These are phyloP conservation scores for Harmothoe impar DNA, from an alignment of 2,888 invertebrate species.

Conservation along the genomic window DNA sequence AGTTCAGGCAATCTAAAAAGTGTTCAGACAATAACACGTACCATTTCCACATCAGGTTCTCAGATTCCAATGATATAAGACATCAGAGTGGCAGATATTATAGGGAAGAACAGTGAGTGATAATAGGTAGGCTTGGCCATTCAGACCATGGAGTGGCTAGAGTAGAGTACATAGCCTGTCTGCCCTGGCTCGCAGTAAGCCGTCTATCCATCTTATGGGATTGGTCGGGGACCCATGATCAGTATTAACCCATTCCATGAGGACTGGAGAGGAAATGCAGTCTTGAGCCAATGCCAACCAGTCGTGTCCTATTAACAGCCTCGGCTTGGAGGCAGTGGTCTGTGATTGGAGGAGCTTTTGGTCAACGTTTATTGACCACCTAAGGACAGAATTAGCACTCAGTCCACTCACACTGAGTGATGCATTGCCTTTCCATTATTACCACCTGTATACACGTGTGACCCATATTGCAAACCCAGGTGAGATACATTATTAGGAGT, in stretches of 20 bases:
- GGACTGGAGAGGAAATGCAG: not conserved
- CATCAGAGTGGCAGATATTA: not conserved
- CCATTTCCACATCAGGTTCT: no score
- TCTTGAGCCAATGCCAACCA: not conserved
- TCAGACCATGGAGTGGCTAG: not conserved
- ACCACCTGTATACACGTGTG: no score
- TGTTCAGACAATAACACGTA: no score
- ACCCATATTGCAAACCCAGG: no score
- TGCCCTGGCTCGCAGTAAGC: not conserved
- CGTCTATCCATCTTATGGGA: slow-evolving; percentile 16
- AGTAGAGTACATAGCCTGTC: not conserved
- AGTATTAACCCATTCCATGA: slow-evolving; percentile 27
- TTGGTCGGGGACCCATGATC: not conserved
- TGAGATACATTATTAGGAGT: no score
- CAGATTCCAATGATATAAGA: no score
- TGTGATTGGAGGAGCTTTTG: not conserved
- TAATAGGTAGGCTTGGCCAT: not conserved
- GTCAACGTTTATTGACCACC: not conserved
- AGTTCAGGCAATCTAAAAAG: no score
- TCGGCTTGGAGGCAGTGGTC: not conserved
- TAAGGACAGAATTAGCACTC: no score
- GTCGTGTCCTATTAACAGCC: slow-evolving; percentile 3
- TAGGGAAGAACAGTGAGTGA: not conserved
- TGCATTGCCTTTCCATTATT: no score
- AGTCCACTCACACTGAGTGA: no score